Base-by-base conservation (phyloP, 2,888 invertebrate species). In the Synergus itoensis region DNA sequence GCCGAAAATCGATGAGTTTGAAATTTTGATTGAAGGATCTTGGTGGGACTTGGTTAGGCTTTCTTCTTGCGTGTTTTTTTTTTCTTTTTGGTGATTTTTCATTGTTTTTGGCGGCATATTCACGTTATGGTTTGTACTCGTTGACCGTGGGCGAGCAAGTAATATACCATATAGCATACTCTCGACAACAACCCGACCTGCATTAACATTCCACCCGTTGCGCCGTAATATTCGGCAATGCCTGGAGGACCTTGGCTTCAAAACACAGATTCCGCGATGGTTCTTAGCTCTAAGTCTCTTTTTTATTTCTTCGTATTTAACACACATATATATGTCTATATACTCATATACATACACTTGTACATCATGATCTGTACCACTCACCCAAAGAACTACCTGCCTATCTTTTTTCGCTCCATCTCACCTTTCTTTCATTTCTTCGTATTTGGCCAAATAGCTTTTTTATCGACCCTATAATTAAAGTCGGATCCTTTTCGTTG, bases 191-290 rank as follows among this genome's bases (percentile, higher is more conserved):
- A 83, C 87, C 86, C 83, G 88, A 89, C 88, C 88, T 89, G 88
- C 88, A 88, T 88, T 67, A 67, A 89, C 88, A 87, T 88, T 84
- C 86, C 81, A 82, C 81, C 77, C 81, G 84, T 87, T 88, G 86
- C 84, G 88, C 85, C 83, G 87, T 84, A 84, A 88, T 88, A 89
- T 90, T 89, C 87, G 88, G 87, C 80, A 73, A 81, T 84, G 83
- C 79, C 78, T 76, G 83, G 86, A 86, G 86, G 87, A 86, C 90
- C 91, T 91, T 91, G 90, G 88, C 90, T 90, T 79, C 88, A 86
- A 90, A 91, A 90, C 90, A 90, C 90, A 88, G 84, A 86, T 86
- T 86, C 83, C 82, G 75, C 48, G 77, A 77, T 64, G 80, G 77
- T 81, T 79, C 76, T 48, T 45, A 21, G 45, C 82, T 78, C 65